phyloP scores from a whole-genome alignment of 2,113 vertebrate genomes.

The Dendropsophus ebraccatus region DNA sequence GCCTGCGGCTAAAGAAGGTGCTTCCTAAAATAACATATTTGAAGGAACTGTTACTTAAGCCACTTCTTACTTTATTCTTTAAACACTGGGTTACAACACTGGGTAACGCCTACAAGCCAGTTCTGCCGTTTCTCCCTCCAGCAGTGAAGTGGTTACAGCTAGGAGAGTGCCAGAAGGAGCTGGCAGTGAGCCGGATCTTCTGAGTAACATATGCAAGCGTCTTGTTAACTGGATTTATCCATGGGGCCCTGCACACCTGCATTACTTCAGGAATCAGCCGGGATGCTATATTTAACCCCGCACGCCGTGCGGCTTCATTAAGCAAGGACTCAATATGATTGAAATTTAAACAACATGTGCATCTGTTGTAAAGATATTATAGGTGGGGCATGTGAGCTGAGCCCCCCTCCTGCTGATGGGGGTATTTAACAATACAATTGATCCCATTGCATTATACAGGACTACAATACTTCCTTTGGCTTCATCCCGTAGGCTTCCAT shows the following conservation, averaged over 20 bases:
- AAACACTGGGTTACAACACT: no score
- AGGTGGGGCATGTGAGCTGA: background rate
- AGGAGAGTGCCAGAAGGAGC: background rate
- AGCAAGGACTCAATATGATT: background rate
- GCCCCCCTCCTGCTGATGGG: background rate
- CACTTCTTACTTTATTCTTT: no score
- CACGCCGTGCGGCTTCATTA: background rate
- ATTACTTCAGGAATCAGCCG: background rate
- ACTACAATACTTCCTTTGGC: no score
- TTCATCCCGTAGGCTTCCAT: no score
- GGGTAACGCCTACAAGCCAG: background rate
- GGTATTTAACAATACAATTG: background rate
- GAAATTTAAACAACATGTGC: background rate
- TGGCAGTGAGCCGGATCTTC: background rate
- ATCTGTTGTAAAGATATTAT: background rate
- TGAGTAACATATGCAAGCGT: slow-evolving; percentile 4
- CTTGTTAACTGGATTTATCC: slow-evolving; percentile 19
- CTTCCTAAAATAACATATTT: no score
- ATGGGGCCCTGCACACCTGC: background rate
- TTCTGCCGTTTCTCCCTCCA: background rate
- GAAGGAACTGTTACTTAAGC: no score
- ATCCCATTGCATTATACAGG: background rate
- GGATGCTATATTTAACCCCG: background rate
- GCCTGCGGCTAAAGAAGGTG: no score
- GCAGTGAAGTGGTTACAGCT: background rate